Conservation (phyloP, 2,113 vertebrate species). For the Pygoscelis adeliae region DNA sequence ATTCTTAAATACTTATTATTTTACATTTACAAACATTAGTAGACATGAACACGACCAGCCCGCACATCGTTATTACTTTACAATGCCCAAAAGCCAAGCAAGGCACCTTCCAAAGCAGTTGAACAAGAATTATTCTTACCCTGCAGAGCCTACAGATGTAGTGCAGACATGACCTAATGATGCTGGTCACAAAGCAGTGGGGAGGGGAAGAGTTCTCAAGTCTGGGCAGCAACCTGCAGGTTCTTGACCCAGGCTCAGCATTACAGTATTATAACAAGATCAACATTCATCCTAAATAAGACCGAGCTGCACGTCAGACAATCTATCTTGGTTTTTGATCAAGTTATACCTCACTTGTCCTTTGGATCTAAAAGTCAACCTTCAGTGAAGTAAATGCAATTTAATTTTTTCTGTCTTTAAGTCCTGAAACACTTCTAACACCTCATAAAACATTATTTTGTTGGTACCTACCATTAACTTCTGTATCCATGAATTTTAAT, state of each 20-base stretch:
- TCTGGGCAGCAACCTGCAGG: not conserved
- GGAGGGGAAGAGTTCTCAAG: not conserved
- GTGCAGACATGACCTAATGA: conserved; percentile 27
- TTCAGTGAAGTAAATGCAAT: not conserved
- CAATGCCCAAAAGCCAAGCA: not conserved
- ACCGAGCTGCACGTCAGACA: not conserved
- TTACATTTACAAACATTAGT: not conserved
- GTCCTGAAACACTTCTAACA: conserved; percentile 26
- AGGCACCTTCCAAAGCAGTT: not conserved
- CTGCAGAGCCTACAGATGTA: not conserved
- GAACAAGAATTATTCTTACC: not conserved
- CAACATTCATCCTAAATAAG: not conserved
- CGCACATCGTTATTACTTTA: not conserved
- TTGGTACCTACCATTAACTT: conserved; percentile 26
- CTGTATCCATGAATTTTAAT: conserved; percentile 4
- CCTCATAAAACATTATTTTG: conserved; percentile 33
- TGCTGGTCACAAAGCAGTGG: not conserved
- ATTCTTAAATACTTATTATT: not conserved
- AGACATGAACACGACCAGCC: fast-evolving
- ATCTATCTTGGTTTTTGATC: not conserved
- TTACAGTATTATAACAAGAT: not conserved
- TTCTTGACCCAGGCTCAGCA: not conserved
- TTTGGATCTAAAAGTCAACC: not conserved
- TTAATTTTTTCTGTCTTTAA: not conserved
- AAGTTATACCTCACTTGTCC: not conserved